phyloP scores from a whole-genome alignment of 2,797 vertebrate species.

The Hoplostethus mediterraneus region DNA sequence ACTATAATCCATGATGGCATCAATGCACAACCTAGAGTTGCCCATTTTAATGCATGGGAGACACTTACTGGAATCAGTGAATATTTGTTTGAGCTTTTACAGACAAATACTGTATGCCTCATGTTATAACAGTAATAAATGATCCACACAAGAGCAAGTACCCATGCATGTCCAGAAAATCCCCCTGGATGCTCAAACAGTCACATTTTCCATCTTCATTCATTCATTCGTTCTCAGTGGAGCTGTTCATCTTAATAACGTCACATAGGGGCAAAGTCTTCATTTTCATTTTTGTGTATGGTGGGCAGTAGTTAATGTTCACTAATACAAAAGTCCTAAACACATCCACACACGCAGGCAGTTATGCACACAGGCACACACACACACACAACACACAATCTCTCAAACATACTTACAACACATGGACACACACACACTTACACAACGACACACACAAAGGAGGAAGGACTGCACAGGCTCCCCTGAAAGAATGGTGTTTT shows the following conservation, averaged over 20 bases:
- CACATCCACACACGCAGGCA: background rate
- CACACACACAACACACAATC: background rate
- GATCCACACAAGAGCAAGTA: background rate
- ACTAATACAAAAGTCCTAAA: background rate
- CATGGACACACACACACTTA: background rate
- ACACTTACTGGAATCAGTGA: background rate
- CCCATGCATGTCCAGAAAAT: background rate
- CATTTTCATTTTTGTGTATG: too few species aligned
- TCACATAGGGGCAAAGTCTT: background rate
- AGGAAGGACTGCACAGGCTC: background rate
- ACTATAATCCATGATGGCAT: background rate
- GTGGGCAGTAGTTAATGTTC: too few species aligned
- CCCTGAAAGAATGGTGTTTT: conserved; percentile 25
- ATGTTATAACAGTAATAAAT: conserved; percentile 3
- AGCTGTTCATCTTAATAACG: conserved; percentile 7
- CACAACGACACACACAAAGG: background rate
- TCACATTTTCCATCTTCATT: conserved; percentile 4
- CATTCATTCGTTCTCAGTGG: conserved; percentile 3
- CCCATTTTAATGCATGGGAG: too few species aligned
- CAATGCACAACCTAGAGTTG: too few species aligned
- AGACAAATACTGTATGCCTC: background rate
- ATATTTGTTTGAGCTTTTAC: background rate
- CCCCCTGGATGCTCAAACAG: background rate
- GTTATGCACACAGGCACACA: background rate
- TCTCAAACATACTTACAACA: background rate